Base-by-base conservation (phyloP, 2,888 invertebrate species). In the Steinernema hermaphroditum region DNA sequence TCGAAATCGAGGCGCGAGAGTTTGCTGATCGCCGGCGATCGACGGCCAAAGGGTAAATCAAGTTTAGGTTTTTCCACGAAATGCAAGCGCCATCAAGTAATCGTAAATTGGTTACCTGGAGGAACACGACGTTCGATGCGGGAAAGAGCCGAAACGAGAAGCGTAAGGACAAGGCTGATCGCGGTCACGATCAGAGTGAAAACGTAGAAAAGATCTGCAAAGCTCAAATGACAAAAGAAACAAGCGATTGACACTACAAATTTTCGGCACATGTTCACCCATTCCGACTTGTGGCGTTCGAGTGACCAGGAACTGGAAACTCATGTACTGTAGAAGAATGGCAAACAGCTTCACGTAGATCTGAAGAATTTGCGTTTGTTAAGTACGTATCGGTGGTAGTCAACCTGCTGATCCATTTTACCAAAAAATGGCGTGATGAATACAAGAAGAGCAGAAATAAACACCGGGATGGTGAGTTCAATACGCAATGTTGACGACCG, bases 281-380 rank as follows among this genome's bases (percentile, higher is more conserved):
- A 83, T 81, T 16, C 84, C 83, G 29, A 82, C 72, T 57, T 81
- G 81, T 41, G 83, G 82, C 27, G 83, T 82, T 74, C 81, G 81
- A 29, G 78, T 77, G n/a, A 80, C 81, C 62, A 84, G 72, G 68
- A 81, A 82, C 76, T 84, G 84, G 79, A 84, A 83, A 73, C 81
- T 80, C 78, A 84, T 74, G 75, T 81, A 83, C 74, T 84, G 84
- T 19, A 84, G 77, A 1, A 84, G 79, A 22, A 84, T 76, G 24
- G 83, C 82, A 75, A 84, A 84, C 77, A 83, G 78, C 71, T 84
- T 84, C 46, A 84, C 83, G 69, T 81, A 78, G 54, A 82, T 75
- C 78, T 82, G 77, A 24, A 74, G 34, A 68, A 24, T 4, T 8
- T 12, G 29, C 9, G 27, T 14, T 37, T n/a, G 34, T 14, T 24